A percentile compares a stretch with the other conserved stretches of the same genome.
Evolutionary conservation across 2,888 invertebrate species (phyloP).

Genomic region (Melanotus villosus): DNA sequence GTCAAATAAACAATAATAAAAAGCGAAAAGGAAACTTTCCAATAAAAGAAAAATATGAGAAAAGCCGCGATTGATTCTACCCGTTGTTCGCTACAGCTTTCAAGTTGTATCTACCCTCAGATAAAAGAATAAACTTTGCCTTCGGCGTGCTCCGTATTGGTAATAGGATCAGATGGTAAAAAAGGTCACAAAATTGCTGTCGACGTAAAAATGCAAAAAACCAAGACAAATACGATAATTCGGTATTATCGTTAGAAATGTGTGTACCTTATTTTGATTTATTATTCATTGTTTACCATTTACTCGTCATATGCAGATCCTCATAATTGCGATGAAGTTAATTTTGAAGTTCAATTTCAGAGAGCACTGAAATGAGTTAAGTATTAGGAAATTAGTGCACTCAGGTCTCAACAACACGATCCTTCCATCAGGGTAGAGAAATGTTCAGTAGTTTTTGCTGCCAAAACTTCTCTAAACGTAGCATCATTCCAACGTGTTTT

Average conservation of each 20-base stretch:
- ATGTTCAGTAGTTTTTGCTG: too few relatives aligned
- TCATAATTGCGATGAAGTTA: too few relatives aligned
- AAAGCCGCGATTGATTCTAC: conserved; percentile 6
- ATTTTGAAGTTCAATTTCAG: too few relatives aligned
- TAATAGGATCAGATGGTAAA: conserved; percentile 14
- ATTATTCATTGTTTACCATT: too few relatives aligned
- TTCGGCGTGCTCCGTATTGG: conserved; percentile 1
- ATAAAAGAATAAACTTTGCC: conserved; percentile 17
- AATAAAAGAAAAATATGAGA: conserved; percentile 1
- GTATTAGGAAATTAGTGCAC: too few relatives aligned
- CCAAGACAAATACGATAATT: background rate
- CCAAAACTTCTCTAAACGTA: too few relatives aligned
- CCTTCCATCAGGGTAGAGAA: too few relatives aligned
- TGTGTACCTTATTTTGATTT: background rate
- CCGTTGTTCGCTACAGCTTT: conserved; percentile 12
- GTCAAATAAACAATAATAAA: conserved; percentile 11
- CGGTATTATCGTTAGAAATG: background rate
- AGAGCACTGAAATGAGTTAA: too few relatives aligned
- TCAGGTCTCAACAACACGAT: too few relatives aligned
- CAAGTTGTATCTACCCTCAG: conserved; percentile 10
- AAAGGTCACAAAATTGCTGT: background rate
- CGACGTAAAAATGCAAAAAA: background rate
- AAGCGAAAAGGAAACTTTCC: background rate
- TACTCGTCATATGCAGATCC: too few relatives aligned
- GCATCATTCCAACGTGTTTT: background rate